phyloP scores from a whole-genome alignment of 2,113 vertebrate genomes.

The Buteo buteo region DNA sequence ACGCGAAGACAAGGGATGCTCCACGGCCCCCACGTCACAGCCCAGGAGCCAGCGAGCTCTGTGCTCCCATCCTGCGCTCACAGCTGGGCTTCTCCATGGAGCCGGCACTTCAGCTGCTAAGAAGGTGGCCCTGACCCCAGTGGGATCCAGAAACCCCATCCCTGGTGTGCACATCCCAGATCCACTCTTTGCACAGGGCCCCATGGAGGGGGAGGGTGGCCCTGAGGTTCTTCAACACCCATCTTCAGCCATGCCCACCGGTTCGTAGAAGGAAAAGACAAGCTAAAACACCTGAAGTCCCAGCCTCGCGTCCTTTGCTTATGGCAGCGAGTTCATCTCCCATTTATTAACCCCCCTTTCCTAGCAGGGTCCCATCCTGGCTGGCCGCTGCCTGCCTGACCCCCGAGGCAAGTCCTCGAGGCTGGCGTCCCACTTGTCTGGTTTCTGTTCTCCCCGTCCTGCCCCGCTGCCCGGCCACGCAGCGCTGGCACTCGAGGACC shows the following conservation, averaged over 20 bases:
- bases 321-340: background rate
- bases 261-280: background rate
- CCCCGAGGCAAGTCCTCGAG: background rate
- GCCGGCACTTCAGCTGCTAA: background rate
- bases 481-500: background rate
- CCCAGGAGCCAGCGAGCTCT: background rate
- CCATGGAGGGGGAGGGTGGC: fast-evolving
- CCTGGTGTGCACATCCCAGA: background rate
- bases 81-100: background rate
- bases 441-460: background rate
- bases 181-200: background rate
- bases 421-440: background rate
- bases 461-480: background rate
- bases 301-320: background rate
- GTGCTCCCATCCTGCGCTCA: background rate
- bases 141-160: background rate
- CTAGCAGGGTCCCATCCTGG: background rate
- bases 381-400: background rate
- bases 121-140: background rate
- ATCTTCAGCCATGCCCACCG: fast-evolving
- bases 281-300: background rate
- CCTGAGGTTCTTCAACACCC: background rate
- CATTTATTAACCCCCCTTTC: background rate
- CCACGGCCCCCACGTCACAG: fast-evolving
- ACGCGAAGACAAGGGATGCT: fast-evolving